Conservation (phyloP, 1,140 invertebrate species). For the Probaryconus sp. region DNA sequence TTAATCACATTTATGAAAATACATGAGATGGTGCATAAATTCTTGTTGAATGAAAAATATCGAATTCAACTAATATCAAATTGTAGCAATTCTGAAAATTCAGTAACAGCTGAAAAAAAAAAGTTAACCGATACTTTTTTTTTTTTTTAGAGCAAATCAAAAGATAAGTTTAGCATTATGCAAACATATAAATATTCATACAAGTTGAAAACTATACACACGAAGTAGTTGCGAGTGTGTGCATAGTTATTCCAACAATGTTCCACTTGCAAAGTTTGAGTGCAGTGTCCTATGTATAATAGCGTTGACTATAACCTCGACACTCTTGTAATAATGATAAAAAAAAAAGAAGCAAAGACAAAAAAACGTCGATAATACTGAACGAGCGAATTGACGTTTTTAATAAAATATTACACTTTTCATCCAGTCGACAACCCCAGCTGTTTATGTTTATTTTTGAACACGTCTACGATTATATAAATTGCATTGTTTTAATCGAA, state of each 20-base stretch:
- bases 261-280: slow-evolving; percentile 30
- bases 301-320: slow-evolving; percentile 28
- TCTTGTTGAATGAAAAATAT: no score
- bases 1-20: slow-evolving; percentile 21
- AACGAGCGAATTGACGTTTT: slow-evolving; percentile 23
- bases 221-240: background rate
- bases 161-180: no score
- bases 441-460: slow-evolving; percentile 19
- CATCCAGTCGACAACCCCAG: slow-evolving; percentile 19
- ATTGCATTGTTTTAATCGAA: no score
- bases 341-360: no score
- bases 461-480: no score
- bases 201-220: background rate
- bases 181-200: slow-evolving; percentile 1
- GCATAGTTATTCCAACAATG: slow-evolving; percentile 13
- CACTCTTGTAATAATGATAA: slow-evolving; percentile 36
- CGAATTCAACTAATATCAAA: no score
- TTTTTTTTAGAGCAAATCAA: no score
- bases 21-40: no score
- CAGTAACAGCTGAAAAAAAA: no score
- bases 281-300: slow-evolving; percentile 23
- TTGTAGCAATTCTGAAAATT: no score
- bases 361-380: slow-evolving; percentile 31
- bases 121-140: no score
- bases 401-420: slow-evolving; percentile 32